Evolutionary conservation across 2,113 vertebrate genomes (phyloP).

Genomic region (Alligator mississippiensis): DNA sequence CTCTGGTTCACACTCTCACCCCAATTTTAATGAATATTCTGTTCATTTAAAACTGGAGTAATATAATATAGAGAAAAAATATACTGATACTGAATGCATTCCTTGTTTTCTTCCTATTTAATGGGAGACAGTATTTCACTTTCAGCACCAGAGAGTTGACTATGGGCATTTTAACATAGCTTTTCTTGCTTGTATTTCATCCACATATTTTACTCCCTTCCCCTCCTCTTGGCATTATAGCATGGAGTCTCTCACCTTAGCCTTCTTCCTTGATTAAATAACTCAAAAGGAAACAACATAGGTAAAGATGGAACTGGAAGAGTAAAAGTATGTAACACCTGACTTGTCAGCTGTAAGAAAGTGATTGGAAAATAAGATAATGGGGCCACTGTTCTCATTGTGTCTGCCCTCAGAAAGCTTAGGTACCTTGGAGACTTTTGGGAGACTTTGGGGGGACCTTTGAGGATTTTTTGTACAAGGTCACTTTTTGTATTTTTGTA

Average conservation of each 20-base stretch:
- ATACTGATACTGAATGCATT: background rate
- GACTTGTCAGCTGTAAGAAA: background rate
- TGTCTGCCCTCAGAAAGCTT: background rate
- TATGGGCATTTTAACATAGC: background rate
- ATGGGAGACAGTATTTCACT: rapidly evolving
- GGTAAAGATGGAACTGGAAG: background rate
- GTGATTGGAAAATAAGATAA: background rate
- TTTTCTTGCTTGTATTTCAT: background rate
- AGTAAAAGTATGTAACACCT: background rate
- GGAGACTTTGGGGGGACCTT: no score
- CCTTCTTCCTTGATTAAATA: background rate
- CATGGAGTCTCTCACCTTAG: background rate
- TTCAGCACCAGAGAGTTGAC: background rate
- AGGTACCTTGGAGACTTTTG: background rate
- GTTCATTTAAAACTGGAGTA: background rate
- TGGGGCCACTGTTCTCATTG: background rate
- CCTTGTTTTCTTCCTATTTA: background rate
- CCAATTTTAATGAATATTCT: background rate
- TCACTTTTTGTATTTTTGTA: background rate
- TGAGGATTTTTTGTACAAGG: background rate
- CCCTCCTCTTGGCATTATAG: background rate
- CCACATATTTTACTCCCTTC: background rate
- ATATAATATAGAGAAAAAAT: background rate
- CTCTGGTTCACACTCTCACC: background rate
- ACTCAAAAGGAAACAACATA: background rate